Percentiles rank a stretch among this genome's conserved stretches.
Conservation (phyloP, 1,140 invertebrate genomes). For the Drosophila asahinai region DNA sequence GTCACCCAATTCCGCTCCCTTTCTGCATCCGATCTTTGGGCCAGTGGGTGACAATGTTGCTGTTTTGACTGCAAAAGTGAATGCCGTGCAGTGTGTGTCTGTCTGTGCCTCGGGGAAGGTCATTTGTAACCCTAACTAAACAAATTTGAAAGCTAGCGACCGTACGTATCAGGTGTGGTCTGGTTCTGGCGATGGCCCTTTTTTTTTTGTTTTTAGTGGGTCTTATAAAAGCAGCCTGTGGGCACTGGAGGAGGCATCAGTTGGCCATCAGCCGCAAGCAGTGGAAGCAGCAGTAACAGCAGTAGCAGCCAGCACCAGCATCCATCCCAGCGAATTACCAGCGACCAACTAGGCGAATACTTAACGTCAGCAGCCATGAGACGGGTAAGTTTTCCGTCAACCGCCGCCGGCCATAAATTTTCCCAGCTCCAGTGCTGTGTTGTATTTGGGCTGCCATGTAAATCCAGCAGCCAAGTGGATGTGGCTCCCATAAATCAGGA, state of each 20-base stretch:
- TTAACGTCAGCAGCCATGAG: constrained; percentile 72
- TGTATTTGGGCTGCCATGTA: constrained; percentile 35
- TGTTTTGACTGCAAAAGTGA: constrained; percentile 59
- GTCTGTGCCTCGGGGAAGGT: constrained; percentile 52
- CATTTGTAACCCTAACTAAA: constrained; percentile 81
- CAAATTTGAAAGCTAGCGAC: constrained; percentile 77
- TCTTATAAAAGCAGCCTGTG: constrained; percentile 64
- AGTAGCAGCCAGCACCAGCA: constrained; percentile 17
- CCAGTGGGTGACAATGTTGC: constrained; percentile 53
- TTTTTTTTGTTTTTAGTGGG: constrained; percentile 5
- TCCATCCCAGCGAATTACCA: constrained; percentile 49
- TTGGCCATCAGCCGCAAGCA: constrained; percentile 50
- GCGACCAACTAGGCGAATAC: constrained; percentile 68
- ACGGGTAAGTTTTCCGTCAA: constrained; percentile 67
- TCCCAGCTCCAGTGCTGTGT: constrained; percentile 4
- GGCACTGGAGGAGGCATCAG: constrained; percentile 50
- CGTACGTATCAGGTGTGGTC: constrained; percentile 70
- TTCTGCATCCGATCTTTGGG: constrained; percentile 4
- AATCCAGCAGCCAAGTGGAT: constrained; percentile 38
- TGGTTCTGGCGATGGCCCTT: constrained; percentile 68
- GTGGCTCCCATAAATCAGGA: constrained; percentile 70
- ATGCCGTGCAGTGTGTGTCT: constrained; percentile 50
- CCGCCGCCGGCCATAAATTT: constrained; percentile 64
- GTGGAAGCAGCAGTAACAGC: constrained; percentile 18
- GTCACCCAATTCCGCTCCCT: constrained; percentile 7